A percentile compares a stretch with the other conserved stretches of the same genome.
Evolutionary conservation across 2,888 invertebrate genomes (phyloP).

Genomic region (Liodrosophila aerea): DNA sequence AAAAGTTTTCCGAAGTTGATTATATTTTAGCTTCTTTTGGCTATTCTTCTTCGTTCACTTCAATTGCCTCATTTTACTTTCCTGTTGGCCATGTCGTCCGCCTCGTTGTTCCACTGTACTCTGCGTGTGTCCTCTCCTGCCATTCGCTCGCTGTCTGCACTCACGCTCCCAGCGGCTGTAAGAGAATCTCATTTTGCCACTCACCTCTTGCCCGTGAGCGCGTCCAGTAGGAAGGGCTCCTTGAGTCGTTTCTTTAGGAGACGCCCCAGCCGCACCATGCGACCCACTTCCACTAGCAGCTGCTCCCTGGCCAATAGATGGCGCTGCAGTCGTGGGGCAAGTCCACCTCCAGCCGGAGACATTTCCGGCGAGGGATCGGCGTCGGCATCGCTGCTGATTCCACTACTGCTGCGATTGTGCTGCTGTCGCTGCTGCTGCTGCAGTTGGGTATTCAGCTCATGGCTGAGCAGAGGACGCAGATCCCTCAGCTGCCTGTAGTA

Average conservation of each 20-base stretch:
- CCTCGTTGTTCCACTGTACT: too few species aligned
- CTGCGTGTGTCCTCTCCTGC: not conserved
- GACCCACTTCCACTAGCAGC: constrained; percentile 87
- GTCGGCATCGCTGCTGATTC: constrained; percentile 66
- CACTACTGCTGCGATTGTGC: constrained; percentile 68
- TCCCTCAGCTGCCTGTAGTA: constrained; percentile 86
- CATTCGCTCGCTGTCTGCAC: constrained; percentile 4
- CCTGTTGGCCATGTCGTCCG: too few species aligned
- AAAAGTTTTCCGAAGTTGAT: too few species aligned
- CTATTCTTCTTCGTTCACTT: too few species aligned
- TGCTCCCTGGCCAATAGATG: constrained; percentile 86
- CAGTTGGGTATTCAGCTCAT: constrained; percentile 64
- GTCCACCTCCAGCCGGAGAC: constrained; percentile 37
- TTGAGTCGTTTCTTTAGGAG: constrained; percentile 86
- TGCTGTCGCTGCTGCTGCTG: constrained; percentile 68
- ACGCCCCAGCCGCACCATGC: constrained; percentile 88
- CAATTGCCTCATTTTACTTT: too few species aligned
- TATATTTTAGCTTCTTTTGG: too few species aligned
- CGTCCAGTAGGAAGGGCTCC: constrained; percentile 84
- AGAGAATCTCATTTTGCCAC: constrained; percentile 29
- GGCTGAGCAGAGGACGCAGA: constrained; percentile 85
- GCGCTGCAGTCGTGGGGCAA: constrained; percentile 82
- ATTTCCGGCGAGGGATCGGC: constrained; percentile 37
- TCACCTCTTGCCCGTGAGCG: constrained; percentile 79
- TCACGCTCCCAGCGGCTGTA: not conserved